Base-by-base conservation (phyloP, 53 echinoderm and acorn worm species). In the Astropecten irregularis region DNA sequence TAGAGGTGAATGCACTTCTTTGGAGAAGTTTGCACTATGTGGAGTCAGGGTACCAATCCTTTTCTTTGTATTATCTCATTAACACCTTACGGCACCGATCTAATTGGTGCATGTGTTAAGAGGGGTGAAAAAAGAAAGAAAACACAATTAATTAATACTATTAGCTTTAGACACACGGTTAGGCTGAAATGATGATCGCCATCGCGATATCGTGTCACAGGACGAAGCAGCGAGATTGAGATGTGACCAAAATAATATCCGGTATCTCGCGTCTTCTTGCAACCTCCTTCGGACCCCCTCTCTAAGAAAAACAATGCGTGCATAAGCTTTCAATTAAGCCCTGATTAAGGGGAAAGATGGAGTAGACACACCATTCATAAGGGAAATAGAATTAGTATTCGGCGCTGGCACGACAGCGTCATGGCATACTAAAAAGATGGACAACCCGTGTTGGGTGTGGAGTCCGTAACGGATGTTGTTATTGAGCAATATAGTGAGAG, bases 301-400 rank as follows among this genome's bases (percentile, higher is more conserved):
- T 22, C 22, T 9, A 46, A 46, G 47, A 46, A 46, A 3, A 37
- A 66, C 40, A n/a, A 57, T 31, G 28, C 21, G 8, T 21, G 61
- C 79, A 31, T 11, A 30, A n/a, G 62, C 79, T 14, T 79, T 79
- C 79, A 61, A 79, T 79, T 40, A 28, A 48, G 33, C 46, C 62
- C 46, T 62, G 79, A 60, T 79, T 62, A 47, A 5, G 42, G 9
- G 30, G 18, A 37, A 32, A 46, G 40, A 46, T 5, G 11, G 55
- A 40, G n/a, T n/a, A n/a, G n/a, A n/a, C 46, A 42, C 40, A 16
- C 18, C 57, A 76, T 76, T 76, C 76, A 76, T 61, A 4, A 3
- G 79, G 79, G 79, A 79, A 62, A 79, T 62, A 40, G 79, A 61
- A 29, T 79, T 79, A 56, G 25, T 22, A n/a, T n/a, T n/a, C n/a